A percentile compares a stretch with the other conserved stretches of the same genome.
Conservation (phyloP, 2,113 vertebrate genomes). For the Stomatorhinus ivindoensis region DNA sequence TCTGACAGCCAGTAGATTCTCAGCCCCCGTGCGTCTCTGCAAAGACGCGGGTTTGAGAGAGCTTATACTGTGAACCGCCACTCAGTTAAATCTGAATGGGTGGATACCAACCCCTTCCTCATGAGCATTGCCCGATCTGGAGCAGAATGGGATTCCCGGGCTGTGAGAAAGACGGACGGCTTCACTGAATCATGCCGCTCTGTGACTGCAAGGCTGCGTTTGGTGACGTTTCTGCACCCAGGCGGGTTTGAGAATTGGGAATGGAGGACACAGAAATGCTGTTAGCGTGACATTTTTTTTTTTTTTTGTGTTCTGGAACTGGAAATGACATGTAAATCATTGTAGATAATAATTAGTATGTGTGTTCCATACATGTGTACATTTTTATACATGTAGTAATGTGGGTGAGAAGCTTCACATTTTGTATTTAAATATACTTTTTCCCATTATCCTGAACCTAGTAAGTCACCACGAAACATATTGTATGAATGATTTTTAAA, state of each 20-base stretch:
- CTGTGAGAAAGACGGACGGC: not conserved
- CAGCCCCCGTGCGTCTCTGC: not conserved
- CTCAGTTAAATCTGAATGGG: not conserved
- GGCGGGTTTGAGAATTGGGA: not conserved
- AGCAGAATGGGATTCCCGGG: not conserved
- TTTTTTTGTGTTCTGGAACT: not conserved
- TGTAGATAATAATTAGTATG: not conserved
- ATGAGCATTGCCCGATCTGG: not conserved
- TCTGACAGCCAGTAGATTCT: not conserved
- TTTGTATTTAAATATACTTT: not conserved
- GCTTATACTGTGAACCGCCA: not conserved
- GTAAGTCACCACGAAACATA: not conserved
- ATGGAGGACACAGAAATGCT: not conserved
- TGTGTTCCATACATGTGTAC: not conserved
- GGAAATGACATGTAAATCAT: not conserved
- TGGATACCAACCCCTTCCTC: no score
- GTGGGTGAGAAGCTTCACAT: not conserved
- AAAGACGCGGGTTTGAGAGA: not conserved
- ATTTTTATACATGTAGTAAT: not conserved
- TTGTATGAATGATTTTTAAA: slow-evolving; percentile 15
- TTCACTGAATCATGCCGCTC: not conserved
- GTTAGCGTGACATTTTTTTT: not conserved
- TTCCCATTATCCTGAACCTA: not conserved
- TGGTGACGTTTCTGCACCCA: not conserved
- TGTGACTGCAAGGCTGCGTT: not conserved